Percentiles rank a stretch among this genome's conserved stretches.
Evolutionary conservation across 2,113 vertebrate species (phyloP).

Genomic region (Periophthalmodon schlosseri): DNA sequence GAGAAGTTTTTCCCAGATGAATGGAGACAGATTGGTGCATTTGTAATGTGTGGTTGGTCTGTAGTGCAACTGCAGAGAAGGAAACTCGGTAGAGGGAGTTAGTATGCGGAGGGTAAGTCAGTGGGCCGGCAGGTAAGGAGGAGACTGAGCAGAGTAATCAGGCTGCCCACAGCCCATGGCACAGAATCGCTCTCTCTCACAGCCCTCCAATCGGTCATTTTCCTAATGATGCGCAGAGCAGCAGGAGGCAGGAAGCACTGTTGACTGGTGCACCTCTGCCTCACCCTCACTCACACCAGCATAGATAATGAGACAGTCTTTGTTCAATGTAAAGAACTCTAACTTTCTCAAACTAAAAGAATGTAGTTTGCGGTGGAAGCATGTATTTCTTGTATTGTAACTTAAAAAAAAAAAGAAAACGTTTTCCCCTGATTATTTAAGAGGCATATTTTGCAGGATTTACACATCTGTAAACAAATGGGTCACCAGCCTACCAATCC

Average conservation of each 20-base stretch:
- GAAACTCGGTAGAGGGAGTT: conserved; percentile 43
- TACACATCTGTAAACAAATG: background rate
- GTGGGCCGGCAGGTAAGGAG: conserved; percentile 66
- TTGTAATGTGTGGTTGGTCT: conserved; percentile 60
- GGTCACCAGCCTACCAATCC: no score
- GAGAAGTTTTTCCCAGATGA: conserved; percentile 77
- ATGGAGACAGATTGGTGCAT: conserved; percentile 78
- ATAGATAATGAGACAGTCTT: conserved; percentile 57
- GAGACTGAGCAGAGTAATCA: conserved; percentile 70
- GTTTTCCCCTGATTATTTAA: background rate
- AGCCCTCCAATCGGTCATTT: conserved; percentile 66
- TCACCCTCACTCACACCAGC: conserved; percentile 59
- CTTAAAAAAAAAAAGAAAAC: background rate
- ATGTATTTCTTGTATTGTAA: background rate
- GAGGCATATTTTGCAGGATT: background rate
- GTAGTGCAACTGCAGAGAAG: conserved; percentile 28
- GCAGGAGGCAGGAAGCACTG: conserved; percentile 61
- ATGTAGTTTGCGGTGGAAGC: background rate
- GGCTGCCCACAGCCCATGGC: conserved; percentile 64
- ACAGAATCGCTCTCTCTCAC: conserved; percentile 33
- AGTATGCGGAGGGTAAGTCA: conserved; percentile 71
- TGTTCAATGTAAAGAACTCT: conserved; percentile 25
- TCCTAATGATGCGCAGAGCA: conserved; percentile 73
- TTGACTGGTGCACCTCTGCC: conserved; percentile 65
- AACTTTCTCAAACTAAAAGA: conserved; percentile 19